Evolutionary conservation across 2,797 vertebrate species (phyloP).

Genomic region (Poeciliopsis turneri): DNA sequence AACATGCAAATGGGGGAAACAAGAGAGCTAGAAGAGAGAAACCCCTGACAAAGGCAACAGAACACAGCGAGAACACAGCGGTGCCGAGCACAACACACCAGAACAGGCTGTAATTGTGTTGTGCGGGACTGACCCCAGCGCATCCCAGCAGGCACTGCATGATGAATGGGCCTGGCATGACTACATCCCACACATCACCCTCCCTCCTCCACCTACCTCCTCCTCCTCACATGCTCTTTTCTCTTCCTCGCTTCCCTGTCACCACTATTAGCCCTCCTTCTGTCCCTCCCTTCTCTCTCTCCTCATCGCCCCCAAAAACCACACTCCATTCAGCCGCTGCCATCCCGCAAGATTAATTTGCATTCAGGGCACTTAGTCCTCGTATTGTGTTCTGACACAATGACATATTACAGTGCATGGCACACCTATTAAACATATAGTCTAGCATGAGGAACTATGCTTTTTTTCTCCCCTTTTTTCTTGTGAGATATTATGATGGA

Average conservation of each 20-base stretch:
- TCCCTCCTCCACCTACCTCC: conserved; percentile 10
- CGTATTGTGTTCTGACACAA: conserved; percentile 78
- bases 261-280: conserved; percentile 76
- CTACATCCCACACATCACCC: conserved; percentile 64
- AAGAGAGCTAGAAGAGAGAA: conserved; percentile 60
- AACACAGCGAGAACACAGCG: conserved; percentile 69
- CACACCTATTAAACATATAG: conserved; percentile 78
- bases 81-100: conserved; percentile 71
- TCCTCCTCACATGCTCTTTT: conserved; percentile 69
- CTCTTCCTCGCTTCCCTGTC: conserved; percentile 67
- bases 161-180: conserved; percentile 80
- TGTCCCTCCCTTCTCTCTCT: conserved; percentile 63
- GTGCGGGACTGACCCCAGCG: conserved; percentile 76
- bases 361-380: conserved; percentile 79
- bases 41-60: conserved; percentile 71
- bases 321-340: conserved; percentile 77
- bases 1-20: conserved; percentile 54
- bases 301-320: conserved; percentile 56
- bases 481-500: conserved; percentile 52
- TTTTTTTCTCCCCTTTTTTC: conserved; percentile 8
- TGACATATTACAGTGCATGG: conserved; percentile 77
- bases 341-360: conserved; percentile 79
- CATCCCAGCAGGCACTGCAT: conserved; percentile 83
- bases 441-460: conserved; percentile 55
- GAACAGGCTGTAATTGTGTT: conserved; percentile 82